Evolutionary conservation across 53 echinoderm and acorn worm species (phyloP).

Genomic region (Actinopyga echinites): DNA sequence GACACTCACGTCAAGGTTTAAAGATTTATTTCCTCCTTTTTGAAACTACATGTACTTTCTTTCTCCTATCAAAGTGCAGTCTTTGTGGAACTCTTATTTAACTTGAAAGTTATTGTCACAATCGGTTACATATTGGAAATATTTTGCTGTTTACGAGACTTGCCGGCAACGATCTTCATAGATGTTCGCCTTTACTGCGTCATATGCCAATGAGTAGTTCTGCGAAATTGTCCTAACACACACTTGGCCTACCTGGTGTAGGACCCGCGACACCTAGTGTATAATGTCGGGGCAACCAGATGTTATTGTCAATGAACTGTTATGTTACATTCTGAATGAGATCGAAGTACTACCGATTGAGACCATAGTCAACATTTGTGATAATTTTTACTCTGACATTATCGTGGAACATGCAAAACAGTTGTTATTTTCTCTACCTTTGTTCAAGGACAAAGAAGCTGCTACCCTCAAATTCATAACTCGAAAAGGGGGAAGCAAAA

Average conservation of each 20-base stretch:
- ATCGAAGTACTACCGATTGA: neutral
- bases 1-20: no score
- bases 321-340: neutral
- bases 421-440: slow-evolving; percentile 1
- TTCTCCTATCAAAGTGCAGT: no score
- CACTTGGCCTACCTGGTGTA: neutral
- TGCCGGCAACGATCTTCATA: neutral
- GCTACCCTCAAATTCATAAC: neutral
- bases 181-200: neutral
- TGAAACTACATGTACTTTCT: no score
- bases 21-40: no score
- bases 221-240: neutral
- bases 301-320: neutral
- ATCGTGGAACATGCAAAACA: neutral
- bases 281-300: neutral
- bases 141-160: no score
- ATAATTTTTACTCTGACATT: neutral
- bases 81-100: no score
- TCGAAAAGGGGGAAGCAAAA: neutral
- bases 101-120: no score
- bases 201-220: neutral
- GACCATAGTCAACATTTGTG: slow-evolving; percentile 15
- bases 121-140: no score
- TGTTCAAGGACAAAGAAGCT: slow-evolving; percentile 2
- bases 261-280: neutral